phyloP scores from a whole-genome alignment of 1,140 invertebrate species.

The Brachionus koreanus region DNA sequence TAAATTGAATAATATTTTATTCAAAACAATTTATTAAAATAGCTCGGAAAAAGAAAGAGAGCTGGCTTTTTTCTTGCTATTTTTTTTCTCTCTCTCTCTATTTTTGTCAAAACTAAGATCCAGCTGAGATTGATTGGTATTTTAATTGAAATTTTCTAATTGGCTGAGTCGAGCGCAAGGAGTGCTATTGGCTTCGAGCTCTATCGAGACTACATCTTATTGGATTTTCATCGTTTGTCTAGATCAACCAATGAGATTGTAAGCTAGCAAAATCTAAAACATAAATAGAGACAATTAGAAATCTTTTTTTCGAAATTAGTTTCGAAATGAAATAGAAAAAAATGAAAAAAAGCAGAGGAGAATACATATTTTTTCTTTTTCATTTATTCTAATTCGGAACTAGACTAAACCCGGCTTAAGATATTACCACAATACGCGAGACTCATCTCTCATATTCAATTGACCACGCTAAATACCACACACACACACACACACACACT shows the following conservation, averaged over 20 bases:
- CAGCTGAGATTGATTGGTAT: constrained; percentile 42
- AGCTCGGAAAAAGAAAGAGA: not conserved
- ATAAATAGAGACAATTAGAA: constrained; percentile 42
- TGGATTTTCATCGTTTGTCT: not conserved
- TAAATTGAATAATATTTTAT: constrained; percentile 12
- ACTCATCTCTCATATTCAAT: not conserved
- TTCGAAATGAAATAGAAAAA: not conserved
- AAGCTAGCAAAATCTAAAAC: not conserved
- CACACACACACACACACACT: too few species aligned
- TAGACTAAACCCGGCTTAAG: constrained; percentile 28
- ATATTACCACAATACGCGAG: not conserved
- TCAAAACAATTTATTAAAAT: constrained; percentile 33
- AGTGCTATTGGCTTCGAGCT: not conserved
- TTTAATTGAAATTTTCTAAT: constrained; percentile 30
- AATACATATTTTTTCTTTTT: not conserved
- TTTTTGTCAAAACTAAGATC: not conserved
- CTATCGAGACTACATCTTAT: not conserved
- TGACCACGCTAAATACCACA: not conserved
- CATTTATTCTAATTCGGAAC: not conserved
- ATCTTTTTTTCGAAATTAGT: constrained; percentile 20
- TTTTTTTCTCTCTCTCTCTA: not conserved
- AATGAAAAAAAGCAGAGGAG: not conserved
- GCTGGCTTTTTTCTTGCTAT: not conserved
- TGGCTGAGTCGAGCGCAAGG: not conserved
- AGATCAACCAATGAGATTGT: not conserved